phyloP scores from a whole-genome alignment of 2,797 vertebrate genomes.

The Urosaurus nigricauda region DNA sequence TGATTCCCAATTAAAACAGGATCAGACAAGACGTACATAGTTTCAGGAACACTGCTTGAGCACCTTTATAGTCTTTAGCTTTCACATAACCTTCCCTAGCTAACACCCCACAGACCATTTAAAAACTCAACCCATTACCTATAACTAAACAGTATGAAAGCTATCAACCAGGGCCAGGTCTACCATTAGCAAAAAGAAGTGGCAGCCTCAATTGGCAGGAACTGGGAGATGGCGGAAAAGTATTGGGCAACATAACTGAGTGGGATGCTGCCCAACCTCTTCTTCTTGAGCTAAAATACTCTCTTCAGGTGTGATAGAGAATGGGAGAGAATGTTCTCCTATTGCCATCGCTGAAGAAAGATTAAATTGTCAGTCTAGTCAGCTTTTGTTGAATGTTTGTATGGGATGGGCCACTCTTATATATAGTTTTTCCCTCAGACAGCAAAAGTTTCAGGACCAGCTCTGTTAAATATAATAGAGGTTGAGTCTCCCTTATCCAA shows the following conservation, averaged over 20 bases:
- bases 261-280: not conserved
- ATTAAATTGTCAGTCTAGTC: not conserved
- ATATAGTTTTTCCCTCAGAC: not conserved
- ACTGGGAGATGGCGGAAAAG: too few relatives aligned
- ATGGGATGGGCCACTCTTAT: not conserved
- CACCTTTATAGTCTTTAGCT: too few relatives aligned
- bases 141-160: not conserved
- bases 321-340: not conserved
- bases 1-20: not conserved
- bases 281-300: not conserved
- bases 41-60: not conserved
- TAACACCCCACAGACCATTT: not conserved
- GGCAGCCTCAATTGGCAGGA: not conserved
- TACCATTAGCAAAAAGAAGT: not conserved
- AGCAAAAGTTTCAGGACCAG: not conserved
- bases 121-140: not conserved
- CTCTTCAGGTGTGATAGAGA: not conserved
- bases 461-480: not conserved
- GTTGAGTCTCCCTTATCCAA: too few relatives aligned
- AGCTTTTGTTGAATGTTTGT: not conserved
- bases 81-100: not conserved
- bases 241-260: not conserved
- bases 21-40: not conserved
- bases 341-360: not conserved
- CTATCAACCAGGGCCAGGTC: not conserved